Evolutionary conservation across 2,888 invertebrate genomes (phyloP), one percentile per base, ranked within the genome.

Genomic region (Luperina testacea): DNA sequence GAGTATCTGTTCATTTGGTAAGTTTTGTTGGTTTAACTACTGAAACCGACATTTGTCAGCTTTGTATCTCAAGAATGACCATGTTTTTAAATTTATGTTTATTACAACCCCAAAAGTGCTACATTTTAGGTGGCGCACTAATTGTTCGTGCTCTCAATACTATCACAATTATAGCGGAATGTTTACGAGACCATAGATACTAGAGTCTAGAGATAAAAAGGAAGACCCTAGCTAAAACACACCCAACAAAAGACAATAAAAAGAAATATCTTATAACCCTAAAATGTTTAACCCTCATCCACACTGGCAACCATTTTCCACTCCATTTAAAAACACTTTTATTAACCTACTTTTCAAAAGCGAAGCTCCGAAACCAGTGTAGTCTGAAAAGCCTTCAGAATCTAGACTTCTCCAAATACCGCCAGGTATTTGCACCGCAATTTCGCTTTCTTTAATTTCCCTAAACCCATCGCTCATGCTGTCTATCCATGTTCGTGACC

Each of bases 391-490:
- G 70, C 77, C 74, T 87, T 88, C 82, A 72, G 77, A 80, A 82
- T 80, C 80, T 89, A 88, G 84, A 78, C 57, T 78, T 83, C 82
- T 86, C 78, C 82, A 81, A 86, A 86, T 84, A 79, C 84, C 67
- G 71, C 70, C 77, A 48, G 72, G 38, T 72, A 32, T 75, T 53
- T 76, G 53, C 82, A 88, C 81, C 86, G 83, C 90, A 90, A 91
- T 92, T 92, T 91, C 87, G 89, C 89, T 92, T 92, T 91, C 92
- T 89, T 90, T 90, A 90, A 92, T 93, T 93, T 92, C 90, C 90
- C 90, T 92, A 91, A 89, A 90, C 82, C 88, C 84, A 90, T 92
- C 92, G 81, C 89, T 93, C 92, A 89, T 84, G 67, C 85, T 92
- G 93, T 91, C 93, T 88, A 87, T 82, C 83, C 76, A n/a, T 57